phyloP scores from a whole-genome alignment of 2,113 vertebrate species.

The Scortum barcoo region DNA sequence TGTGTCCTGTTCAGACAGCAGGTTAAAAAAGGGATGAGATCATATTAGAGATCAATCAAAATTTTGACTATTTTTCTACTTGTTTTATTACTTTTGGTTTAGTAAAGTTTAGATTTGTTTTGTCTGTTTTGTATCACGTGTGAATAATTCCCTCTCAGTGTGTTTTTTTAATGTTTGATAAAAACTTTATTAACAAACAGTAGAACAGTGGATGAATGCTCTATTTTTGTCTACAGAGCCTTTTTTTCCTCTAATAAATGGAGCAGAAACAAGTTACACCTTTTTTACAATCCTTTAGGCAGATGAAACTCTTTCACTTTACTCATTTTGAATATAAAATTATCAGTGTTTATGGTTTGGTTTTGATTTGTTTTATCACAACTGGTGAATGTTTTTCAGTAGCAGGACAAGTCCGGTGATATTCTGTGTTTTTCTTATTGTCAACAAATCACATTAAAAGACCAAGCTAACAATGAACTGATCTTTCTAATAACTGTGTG shows the following conservation, averaged over 20 bases:
- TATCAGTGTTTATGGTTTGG: not conserved
- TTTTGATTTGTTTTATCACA: not conserved
- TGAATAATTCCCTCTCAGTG: not conserved
- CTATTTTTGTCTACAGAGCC: not conserved
- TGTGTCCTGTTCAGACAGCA: not conserved
- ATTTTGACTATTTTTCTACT: constrained; percentile 31
- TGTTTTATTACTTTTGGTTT: constrained; percentile 36
- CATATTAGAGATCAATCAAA: constrained; percentile 22
- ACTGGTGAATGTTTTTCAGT: not conserved
- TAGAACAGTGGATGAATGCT: not conserved
- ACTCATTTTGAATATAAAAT: not conserved
- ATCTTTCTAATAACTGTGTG: not conserved
- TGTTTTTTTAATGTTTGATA: not conserved
- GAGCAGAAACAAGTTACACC: not conserved
- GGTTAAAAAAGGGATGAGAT: not conserved
- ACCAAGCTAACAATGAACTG: not conserved
- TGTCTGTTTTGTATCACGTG: not conserved
- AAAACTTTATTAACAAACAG: not conserved
- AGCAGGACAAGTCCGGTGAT: not conserved
- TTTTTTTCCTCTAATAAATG: not conserved
- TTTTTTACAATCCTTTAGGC: not conserved
- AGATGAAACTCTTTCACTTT: not conserved
- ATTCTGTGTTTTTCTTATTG: not conserved
- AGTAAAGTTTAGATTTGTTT: constrained; percentile 34
- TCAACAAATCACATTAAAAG: not conserved